Evolutionary conservation across 2,888 invertebrate genomes (phyloP).

Genomic region (Melinopterus prodromus): DNA sequence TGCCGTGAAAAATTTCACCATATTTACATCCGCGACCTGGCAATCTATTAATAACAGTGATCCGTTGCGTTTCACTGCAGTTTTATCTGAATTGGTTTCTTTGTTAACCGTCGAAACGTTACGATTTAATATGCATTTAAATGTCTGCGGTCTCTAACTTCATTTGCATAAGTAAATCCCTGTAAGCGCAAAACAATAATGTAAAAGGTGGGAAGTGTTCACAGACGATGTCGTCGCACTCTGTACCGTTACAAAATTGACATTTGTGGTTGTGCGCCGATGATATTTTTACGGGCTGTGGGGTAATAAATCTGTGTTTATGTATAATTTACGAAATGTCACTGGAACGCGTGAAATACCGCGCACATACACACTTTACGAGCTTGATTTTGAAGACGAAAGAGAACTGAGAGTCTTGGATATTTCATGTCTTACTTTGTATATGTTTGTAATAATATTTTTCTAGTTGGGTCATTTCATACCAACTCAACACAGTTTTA

Average conservation of each 20-base stretch:
- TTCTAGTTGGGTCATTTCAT: too few species aligned
- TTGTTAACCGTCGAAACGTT: background rate
- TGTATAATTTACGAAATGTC: background rate
- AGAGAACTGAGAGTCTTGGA: background rate
- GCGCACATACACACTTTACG: background rate
- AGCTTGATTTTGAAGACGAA: background rate
- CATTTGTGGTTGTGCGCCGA: background rate
- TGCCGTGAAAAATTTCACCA: background rate
- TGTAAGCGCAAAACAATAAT: background rate
- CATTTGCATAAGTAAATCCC: background rate
- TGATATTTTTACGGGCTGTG: background rate
- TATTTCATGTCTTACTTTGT: too few species aligned
- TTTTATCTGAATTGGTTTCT: background rate
- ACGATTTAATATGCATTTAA: background rate
- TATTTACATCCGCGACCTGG: background rate
- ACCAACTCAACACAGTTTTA: too few species aligned
- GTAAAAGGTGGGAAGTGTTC: background rate
- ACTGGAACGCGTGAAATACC: background rate
- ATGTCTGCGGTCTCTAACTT: background rate
- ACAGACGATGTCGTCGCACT: background rate
- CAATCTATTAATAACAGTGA: background rate
- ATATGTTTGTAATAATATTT: too few species aligned
- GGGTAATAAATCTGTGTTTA: background rate
- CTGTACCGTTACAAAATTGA: background rate
- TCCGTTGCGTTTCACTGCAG: background rate